Conservation (phyloP, 2,888 invertebrate species). For the Perizoma affinitatum region DNA sequence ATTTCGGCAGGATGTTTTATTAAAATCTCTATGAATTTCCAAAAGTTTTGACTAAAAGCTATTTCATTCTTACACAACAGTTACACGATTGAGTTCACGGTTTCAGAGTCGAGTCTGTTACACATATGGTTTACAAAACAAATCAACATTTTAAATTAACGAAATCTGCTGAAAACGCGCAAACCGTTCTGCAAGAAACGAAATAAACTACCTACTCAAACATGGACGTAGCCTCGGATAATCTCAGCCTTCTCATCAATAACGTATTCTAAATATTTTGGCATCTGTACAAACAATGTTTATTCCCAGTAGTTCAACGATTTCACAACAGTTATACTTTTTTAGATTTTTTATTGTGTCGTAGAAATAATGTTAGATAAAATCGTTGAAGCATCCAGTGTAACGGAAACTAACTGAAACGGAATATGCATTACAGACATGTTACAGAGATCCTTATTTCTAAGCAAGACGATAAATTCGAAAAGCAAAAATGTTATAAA, state of each 20-base stretch:
- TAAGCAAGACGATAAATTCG: conserved; percentile 46
- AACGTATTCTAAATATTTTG: conserved; percentile 44
- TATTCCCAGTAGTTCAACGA: neutral
- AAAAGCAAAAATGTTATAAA: conserved; percentile 56
- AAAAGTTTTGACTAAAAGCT: conserved; percentile 55
- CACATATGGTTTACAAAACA: conserved; percentile 6
- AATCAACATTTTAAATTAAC: neutral
- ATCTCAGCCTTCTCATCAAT: conserved; percentile 21
- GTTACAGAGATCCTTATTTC: conserved; percentile 47
- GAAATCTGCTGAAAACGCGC: conserved; percentile 5
- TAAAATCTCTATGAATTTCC: conserved; percentile 65
- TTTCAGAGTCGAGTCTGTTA: conserved; percentile 9
- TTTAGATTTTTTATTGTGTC: too few species aligned
- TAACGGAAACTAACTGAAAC: conserved; percentile 4
- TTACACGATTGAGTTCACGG: conserved; percentile 29
- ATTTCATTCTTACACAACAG: conserved; percentile 42
- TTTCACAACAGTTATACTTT: neutral
- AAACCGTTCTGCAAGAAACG: conserved; percentile 7
- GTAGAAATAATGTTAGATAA: too few species aligned
- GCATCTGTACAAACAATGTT: conserved; percentile 45
- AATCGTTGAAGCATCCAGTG: neutral
- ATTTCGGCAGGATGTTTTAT: conserved; percentile 73
- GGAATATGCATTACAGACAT: conserved; percentile 25
- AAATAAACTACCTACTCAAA: neutral
- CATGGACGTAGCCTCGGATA: conserved; percentile 12